These are phyloP conservation scores for Dallia pectoralis DNA, from an alignment of 2,797 vertebrate genomes.

Conservation along the genomic window DNA sequence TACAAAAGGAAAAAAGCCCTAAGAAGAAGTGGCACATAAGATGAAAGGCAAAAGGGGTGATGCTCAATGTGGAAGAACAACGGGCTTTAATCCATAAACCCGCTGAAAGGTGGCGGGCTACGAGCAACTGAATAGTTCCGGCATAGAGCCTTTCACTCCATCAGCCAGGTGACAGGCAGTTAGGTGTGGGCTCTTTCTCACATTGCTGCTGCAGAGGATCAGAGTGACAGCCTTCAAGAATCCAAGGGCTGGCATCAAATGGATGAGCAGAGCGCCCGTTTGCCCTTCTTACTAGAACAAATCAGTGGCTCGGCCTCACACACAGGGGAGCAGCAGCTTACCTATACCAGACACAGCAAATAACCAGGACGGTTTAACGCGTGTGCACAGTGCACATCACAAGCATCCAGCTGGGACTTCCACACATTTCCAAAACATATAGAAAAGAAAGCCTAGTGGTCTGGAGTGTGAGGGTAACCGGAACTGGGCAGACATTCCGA, in stretches of 20 bases:
- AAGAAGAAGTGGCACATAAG: conserved; percentile 10
- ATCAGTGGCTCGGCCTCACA: conserved; percentile 22
- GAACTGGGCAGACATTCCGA: too few relatives aligned
- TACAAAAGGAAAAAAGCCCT: too few relatives aligned
- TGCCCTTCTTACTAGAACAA: conserved; percentile 41
- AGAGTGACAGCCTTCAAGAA: conserved; percentile 51
- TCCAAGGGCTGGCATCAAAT: conserved; percentile 40
- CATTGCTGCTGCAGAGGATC: conserved; percentile 14
- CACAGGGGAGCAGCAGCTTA: not conserved
- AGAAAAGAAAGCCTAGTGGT: too few relatives aligned
- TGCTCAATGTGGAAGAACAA: conserved; percentile 19
- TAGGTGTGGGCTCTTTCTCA: conserved; percentile 11
- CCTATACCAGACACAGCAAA: conserved; percentile 16
- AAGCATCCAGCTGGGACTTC: not conserved
- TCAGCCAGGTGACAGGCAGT: conserved; percentile 65
- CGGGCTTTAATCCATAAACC: conserved; percentile 34
- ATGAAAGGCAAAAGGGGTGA: not conserved
- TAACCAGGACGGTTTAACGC: conserved; percentile 16
- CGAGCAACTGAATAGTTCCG: conserved; percentile 34
- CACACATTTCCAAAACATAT: too few relatives aligned
- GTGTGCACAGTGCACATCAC: conserved; percentile 3
- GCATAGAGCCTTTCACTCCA: conserved; percentile 54
- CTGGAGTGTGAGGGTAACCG: too few relatives aligned
- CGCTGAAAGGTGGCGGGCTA: conserved; percentile 6
- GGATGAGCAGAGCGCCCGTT: conserved; percentile 28